These are phyloP conservation scores for Neostethus bicornis DNA, from an alignment of 2,797 vertebrate species.

Conservation along the genomic window DNA sequence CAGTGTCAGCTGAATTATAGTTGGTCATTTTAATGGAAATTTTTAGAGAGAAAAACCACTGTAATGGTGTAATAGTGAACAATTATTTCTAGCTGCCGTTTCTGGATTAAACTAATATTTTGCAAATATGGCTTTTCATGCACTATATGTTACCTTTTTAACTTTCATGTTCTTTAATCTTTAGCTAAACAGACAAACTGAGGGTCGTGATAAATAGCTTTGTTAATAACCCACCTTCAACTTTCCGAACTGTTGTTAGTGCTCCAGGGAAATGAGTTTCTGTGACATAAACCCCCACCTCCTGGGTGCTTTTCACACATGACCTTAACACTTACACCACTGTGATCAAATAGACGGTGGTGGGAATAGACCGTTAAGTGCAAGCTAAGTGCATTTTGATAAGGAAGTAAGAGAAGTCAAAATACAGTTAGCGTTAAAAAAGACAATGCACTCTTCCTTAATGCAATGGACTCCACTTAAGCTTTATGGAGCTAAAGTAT, in stretches of 20 bases:
- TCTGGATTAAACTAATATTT: too few relatives aligned
- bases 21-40: too few relatives aligned
- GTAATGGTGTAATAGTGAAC: too few relatives aligned
- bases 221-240: conserved; percentile 26
- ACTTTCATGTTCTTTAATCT: background rate
- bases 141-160: too few relatives aligned
- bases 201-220: background rate
- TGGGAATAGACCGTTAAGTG: conserved; percentile 73
- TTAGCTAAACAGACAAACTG: conserved; percentile 5
- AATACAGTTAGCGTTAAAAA: conserved; percentile 71
- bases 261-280: conserved; percentile 39
- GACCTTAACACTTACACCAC: conserved; percentile 53
- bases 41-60: too few relatives aligned
- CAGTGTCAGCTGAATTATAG: too few relatives aligned
- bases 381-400: conserved; percentile 72
- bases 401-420: conserved; percentile 77
- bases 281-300: conserved; percentile 57
- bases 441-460: conserved; percentile 63
- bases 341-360: conserved; percentile 69
- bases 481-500: conserved; percentile 40
- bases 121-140: too few relatives aligned
- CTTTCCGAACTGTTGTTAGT: conserved; percentile 23
- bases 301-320: conserved; percentile 58
- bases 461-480: conserved; percentile 71
- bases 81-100: too few relatives aligned